Base-by-base conservation (phyloP, 1,140 invertebrate genomes). In the Oryzaephilus surinamensis region DNA sequence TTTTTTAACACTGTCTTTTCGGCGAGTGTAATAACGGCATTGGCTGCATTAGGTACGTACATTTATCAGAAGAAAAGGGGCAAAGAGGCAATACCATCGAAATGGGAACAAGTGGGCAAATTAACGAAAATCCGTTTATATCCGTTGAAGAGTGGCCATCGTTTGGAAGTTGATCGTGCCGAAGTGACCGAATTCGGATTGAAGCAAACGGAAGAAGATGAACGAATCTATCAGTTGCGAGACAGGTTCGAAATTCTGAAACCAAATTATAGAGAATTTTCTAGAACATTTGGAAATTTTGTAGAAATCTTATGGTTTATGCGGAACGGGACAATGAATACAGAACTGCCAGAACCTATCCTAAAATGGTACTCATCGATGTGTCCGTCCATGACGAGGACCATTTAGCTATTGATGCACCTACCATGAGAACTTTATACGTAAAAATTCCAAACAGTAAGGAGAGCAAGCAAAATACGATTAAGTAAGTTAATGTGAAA, bases 91-190 rank as follows among this genome's bases (percentile, higher is more conserved):
- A 12, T 46, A 6, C 51, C 53, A 0, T 45, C 43, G 10, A 16
- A 48, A 20, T 63, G 61, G 61, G 51, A 50, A 23, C 32, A 43
- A 30, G 51, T 61, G 6, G 61, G 55, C 4, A 51, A 38, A 31
- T 24, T 63, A 1, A 49, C 38, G 1, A 46, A 56, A 14, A 27
- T 63, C 10, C 45, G 49, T 20, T 16, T 62, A 6, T 62, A 56
- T 42, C 61, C 61, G 0, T 37, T 63, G 38, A 63, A 63, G 34
- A 60, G 59, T 30, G 59, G 58, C 8, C 45, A 50, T 23, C 21
- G 54, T 13, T 42, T 57, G 6, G 55, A 58, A 30, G 23, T 62
- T 8, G 23, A 37, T 21, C 38, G 37, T 33, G 60, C 55, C 0
- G 50, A 55, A 28, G 54, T 50, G 27, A 57, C 49, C 1, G 43